Evolutionary conservation across 2,797 vertebrate species (phyloP).

Genomic region (Schizopygopsis malacanthus): DNA sequence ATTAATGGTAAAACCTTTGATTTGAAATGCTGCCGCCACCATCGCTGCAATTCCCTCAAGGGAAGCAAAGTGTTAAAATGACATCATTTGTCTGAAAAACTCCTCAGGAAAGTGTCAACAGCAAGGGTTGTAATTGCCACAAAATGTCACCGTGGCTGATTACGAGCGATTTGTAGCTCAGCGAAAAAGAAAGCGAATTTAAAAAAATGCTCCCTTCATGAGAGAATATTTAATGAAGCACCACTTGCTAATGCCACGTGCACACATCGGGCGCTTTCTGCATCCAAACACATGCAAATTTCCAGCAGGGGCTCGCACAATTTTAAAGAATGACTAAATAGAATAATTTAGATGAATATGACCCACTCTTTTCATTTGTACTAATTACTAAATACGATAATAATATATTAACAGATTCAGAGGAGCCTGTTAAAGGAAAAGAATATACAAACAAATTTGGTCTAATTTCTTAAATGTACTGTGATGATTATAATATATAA

Average conservation of each 20-base stretch:
- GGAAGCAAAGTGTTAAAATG: conserved; percentile 59
- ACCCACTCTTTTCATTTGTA: conserved; percentile 43
- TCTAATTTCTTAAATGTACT: conserved; percentile 39
- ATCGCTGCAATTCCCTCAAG: conserved; percentile 58
- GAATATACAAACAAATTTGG: not conserved
- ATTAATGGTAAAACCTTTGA: conserved; percentile 60
- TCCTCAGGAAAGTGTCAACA: conserved; percentile 64
- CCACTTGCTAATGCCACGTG: conserved; percentile 70
- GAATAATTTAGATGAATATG: conserved; percentile 49
- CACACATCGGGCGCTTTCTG: conserved; percentile 65
- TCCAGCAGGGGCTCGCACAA: conserved; percentile 54
- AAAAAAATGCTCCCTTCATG: conserved; percentile 63
- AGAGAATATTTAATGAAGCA: conserved; percentile 77
- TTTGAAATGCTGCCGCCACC: conserved; percentile 45
- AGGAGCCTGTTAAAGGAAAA: not conserved
- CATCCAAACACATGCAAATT: conserved; percentile 73
- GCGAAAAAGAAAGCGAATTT: conserved; percentile 70
- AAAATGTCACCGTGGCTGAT: conserved; percentile 81
- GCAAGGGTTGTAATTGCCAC: conserved; percentile 74
- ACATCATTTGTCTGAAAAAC: conserved; percentile 64
- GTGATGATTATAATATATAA: not conserved
- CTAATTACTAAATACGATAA: conserved; percentile 46
- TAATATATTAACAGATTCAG: conserved; percentile 16
- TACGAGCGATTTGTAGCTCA: conserved; percentile 76
- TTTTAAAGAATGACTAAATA: conserved; percentile 50